phyloP scores from a whole-genome alignment of 2,797 vertebrate species.

The Phrynocephalus forsythii region DNA sequence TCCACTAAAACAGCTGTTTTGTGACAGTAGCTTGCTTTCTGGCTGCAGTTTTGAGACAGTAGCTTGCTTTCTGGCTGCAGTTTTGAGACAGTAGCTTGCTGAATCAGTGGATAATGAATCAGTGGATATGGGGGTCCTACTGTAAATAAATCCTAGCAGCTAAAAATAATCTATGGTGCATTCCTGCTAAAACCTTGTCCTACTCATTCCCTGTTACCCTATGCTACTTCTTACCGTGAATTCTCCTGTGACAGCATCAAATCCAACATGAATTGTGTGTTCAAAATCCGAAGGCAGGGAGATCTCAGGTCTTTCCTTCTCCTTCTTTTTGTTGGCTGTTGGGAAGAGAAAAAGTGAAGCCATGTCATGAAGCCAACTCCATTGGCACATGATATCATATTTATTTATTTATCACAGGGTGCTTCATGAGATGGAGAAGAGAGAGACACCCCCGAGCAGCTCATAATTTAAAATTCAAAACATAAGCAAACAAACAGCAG shows the following conservation, averaged over 20 bases:
- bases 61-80: no score
- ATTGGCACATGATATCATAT: not conserved
- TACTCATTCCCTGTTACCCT: rapidly evolving
- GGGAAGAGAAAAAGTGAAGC: slow-evolving; percentile 18
- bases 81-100: no score
- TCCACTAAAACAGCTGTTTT: no score
- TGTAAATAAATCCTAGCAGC: not conserved
- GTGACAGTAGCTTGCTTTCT: no score
- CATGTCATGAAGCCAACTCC: not conserved
- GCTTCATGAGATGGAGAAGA: not conserved
- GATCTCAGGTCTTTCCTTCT: slow-evolving; percentile 90
- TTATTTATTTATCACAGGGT: not conserved
- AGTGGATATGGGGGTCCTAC: no score
- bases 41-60: no score
- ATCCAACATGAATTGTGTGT: slow-evolving; percentile 96
- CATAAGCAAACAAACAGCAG: no score
- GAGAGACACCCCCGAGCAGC: not conserved
- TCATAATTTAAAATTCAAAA: not conserved
- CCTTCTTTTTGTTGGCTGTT: slow-evolving; percentile 90
- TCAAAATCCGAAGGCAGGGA: slow-evolving; percentile 96
- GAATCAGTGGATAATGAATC: no score
- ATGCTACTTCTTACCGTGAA: slow-evolving; percentile 86
- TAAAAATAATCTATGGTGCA: not conserved
- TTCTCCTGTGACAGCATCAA: slow-evolving; percentile 94
- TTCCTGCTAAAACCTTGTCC: not conserved